Base-by-base conservation (phyloP, 1,140 invertebrate genomes). In the Euwallacea similis region DNA sequence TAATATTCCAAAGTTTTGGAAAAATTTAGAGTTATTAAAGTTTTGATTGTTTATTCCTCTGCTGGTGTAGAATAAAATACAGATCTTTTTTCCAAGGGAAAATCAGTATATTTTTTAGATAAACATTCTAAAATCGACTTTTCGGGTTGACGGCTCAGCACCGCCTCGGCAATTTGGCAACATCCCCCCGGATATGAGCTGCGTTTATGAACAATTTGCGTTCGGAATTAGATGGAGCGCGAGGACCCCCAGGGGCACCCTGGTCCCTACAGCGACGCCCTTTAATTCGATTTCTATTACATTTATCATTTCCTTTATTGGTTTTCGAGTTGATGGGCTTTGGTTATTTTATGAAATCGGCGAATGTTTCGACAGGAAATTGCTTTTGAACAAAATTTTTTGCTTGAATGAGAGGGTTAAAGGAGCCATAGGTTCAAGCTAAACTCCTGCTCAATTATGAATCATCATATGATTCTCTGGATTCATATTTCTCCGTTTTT, bases 141-240 rank as follows among this genome's bases (percentile, higher is more conserved):
- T 47, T 11, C 44, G 66, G 21, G 42, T 43, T 66, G 46, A 56
- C 47, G n/a, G 21, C 56, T 15, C 58, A 16, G 47, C 47, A 16
- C 21, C 63, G 69, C 55, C 54, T 65, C 69, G 69, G 21, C 69
- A 71, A 66, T 71, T 71, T 71, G 69, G 63, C 69, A 71, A 71
- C 69, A 60, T 71, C 65, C 69, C 55, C 56, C 58, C 73, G 73
- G 73, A 74, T 74, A 74, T 74, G 73, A 74, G 73, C 53, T 74
- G 69, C 73, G 68, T 70, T 74, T 74, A 74, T 74, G 73, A 74
- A 74, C 73, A 74, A 74, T 74, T 74, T 74, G 73, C 73, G 69
- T 71, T 71, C 63, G 69, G 58, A 71, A 71, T 71, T 71, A 66
- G 69, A 66, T 71, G 62, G 63, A 66, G 69, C 63, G 44, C 21